These are phyloP conservation scores for Napeogenes sylphis DNA, from an alignment of 2,888 invertebrate genomes.

Conservation along the genomic window DNA sequence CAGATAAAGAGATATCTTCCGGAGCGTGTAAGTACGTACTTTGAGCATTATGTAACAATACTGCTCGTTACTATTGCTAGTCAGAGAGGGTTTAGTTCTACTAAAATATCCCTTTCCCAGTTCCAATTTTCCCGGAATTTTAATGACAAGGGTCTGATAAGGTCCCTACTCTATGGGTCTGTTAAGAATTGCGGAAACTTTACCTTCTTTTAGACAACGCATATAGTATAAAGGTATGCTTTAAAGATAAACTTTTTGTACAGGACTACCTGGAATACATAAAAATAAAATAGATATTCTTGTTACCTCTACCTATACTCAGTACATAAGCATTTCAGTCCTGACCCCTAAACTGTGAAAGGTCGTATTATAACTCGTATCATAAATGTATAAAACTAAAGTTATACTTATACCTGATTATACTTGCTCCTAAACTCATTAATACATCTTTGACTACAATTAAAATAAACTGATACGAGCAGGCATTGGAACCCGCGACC, in stretches of 20 bases:
- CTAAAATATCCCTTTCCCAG: slow-evolving; percentile 2
- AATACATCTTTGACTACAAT: too few relatives aligned
- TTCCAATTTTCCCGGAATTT: slow-evolving; percentile 1
- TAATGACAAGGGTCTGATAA: slow-evolving; percentile 12
- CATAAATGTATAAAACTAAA: too few relatives aligned
- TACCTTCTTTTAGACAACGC: neutral
- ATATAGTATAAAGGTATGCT: neutral
- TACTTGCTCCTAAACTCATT: too few relatives aligned
- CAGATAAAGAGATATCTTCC: slow-evolving; percentile 2
- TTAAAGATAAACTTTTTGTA: neutral
- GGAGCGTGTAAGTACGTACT: slow-evolving; percentile 10
- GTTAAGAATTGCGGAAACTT: neutral
- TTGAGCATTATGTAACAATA: slow-evolving; percentile 12
- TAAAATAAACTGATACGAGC: too few relatives aligned
- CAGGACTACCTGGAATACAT: too few relatives aligned
- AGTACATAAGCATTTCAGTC: too few relatives aligned
- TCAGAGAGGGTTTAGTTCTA: slow-evolving; percentile 9
- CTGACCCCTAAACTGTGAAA: too few relatives aligned
- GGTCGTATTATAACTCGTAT: too few relatives aligned
- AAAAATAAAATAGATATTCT: too few relatives aligned
- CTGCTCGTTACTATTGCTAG: slow-evolving; percentile 10
- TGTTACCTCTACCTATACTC: too few relatives aligned
- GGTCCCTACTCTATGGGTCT: neutral
- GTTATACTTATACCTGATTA: too few relatives aligned
- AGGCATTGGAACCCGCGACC: too few relatives aligned